Evolutionary conservation across 2,113 vertebrate species (phyloP).

Genomic region (Gymnarchus niloticus): DNA sequence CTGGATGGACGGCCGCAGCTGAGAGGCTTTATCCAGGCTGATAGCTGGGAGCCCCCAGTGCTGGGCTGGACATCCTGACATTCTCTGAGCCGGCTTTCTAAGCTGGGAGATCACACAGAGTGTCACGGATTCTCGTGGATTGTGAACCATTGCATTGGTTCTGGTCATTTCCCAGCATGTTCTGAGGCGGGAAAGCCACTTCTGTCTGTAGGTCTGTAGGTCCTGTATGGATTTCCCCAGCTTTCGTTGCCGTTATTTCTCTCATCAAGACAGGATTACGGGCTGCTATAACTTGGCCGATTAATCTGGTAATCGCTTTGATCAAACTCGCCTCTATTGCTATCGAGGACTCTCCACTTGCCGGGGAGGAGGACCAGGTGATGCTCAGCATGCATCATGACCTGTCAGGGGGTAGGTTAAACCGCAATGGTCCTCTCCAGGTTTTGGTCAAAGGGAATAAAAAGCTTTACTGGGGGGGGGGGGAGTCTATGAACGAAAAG

Average conservation of each 20-base stretch:
- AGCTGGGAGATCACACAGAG: background rate
- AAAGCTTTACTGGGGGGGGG: background rate
- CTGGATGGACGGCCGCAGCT: too few relatives aligned
- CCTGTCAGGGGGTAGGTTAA: background rate
- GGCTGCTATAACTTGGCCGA: background rate
- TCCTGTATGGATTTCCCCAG: background rate
- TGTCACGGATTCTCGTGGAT: background rate
- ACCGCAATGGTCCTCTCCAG: background rate
- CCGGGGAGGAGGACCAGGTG: background rate
- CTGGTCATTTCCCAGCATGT: background rate
- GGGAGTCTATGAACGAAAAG: background rate
- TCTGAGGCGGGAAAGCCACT: too few relatives aligned
- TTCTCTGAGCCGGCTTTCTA: background rate
- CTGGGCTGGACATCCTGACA: background rate
- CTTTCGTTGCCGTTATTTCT: background rate
- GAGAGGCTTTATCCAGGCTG: background rate
- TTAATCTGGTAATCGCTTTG: background rate
- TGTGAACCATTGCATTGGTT: background rate
- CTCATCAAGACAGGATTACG: background rate
- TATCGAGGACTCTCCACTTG: background rate
- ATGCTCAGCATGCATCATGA: background rate
- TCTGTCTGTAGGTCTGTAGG: too few relatives aligned
- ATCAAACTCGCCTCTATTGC: background rate
- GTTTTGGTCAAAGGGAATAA: background rate
- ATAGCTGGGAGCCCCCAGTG: background rate